Base-by-base conservation (phyloP, 2,888 invertebrate genomes). In the Lottia scabra region DNA sequence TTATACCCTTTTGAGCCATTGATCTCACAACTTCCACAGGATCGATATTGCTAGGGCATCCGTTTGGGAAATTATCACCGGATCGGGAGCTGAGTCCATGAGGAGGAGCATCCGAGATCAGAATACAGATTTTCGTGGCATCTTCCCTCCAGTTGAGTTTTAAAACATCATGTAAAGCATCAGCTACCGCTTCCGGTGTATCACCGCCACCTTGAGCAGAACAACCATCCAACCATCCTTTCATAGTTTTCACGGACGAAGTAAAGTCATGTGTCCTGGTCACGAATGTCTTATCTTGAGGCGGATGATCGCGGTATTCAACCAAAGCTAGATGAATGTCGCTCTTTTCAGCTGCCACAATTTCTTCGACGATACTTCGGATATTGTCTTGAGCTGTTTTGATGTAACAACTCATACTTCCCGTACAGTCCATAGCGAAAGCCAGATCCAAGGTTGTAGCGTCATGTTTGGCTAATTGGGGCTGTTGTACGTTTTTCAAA, bases 301-400 rank as follows among this genome's bases (percentile, higher is more conserved):
- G 87, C 4, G 86, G 87, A 65, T 87, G 86, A 75, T 87, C 87
- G 2, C 87, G 77, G 65, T 87, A 87, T 74, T 87, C 86, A 15
- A 87, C 84, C 19, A 87, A 71, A 3, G 86, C 86, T 65, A 87
- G 72, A 19, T 76, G 80, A n/a, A 87, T 80, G 69, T 87, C 84
- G 68, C 83, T 81, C 63, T 85, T 82, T 71, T 87, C 87, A 62
- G 77, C 78, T 5, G 85, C 78, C 8, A 87, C 84, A 45, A 87
- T 86, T 56, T 84, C 80, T 64, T 87, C 85, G 10, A 83, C 85
- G 70, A 87, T 87, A 46, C 75, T 77, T 23, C 84, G 78, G 67
- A 87, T 85, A 74, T 83, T 87, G 65, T 85, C 72, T 63, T 79
- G 73, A 2, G 86, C 87, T 19, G 80, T 78, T 10, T 81, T 62